Conservation (phyloP, 1,140 invertebrate genomes). For the Lysiphlebus fabarum region DNA sequence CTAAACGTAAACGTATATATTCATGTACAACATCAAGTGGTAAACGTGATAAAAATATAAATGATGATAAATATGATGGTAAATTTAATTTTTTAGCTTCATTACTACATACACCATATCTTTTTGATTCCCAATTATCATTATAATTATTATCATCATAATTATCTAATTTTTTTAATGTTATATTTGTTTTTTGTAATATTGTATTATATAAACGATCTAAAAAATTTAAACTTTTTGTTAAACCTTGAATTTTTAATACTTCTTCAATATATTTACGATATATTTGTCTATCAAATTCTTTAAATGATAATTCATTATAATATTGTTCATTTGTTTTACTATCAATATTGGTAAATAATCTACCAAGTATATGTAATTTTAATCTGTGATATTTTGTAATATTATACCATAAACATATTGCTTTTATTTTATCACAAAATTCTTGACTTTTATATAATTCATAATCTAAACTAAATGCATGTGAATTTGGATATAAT, state of each 20-base stretch:
- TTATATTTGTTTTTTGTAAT: slow-evolving; percentile 66
- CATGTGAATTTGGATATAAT: slow-evolving; percentile 80
- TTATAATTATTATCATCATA: slow-evolving; percentile 47
- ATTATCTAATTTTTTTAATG: slow-evolving; percentile 59
- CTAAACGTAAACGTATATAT: slow-evolving; percentile 77
- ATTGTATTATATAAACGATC: slow-evolving; percentile 67
- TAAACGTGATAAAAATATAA: slow-evolving; percentile 78
- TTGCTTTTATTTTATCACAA: slow-evolving; percentile 66
- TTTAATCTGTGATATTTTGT: slow-evolving; percentile 79
- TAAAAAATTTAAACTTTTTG: slow-evolving; percentile 73
- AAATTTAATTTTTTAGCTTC: slow-evolving; percentile 72
- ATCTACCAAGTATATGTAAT: slow-evolving; percentile 72
- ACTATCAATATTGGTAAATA: slow-evolving; percentile 59
- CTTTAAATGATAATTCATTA: slow-evolving; percentile 42
- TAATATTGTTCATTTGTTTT: slow-evolving; percentile 41
- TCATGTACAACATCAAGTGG: slow-evolving; percentile 86
- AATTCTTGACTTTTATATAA: slow-evolving; percentile 67
- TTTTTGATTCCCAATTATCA: slow-evolving; percentile 54
- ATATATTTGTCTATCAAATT: slow-evolving; percentile 53
- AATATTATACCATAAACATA: slow-evolving; percentile 89
- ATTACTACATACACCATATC: slow-evolving; percentile 74
- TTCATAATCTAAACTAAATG: slow-evolving; percentile 71
- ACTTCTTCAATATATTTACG: slow-evolving; percentile 83
- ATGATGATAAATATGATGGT: slow-evolving; percentile 78
- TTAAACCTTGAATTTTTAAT: slow-evolving; percentile 78